A percentile compares a stretch with the other conserved stretches of the same genome.
Evolutionary conservation across 2,797 vertebrate genomes (phyloP).

Genomic region (Sebastes reedi): DNA sequence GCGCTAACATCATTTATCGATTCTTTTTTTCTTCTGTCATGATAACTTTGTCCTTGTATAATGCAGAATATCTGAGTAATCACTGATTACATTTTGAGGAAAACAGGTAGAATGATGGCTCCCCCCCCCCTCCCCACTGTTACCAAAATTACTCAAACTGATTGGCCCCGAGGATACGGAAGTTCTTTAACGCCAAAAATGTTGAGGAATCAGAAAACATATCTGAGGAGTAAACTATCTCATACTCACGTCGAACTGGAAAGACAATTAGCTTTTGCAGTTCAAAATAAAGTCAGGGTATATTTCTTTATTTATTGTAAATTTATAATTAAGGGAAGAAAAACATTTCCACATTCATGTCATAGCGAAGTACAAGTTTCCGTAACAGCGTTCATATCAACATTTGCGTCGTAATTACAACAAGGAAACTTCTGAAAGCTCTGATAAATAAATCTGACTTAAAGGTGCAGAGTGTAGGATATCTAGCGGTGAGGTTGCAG

Average conservation of each 20-base stretch:
- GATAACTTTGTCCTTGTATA: background rate
- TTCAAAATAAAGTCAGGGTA: background rate
- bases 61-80: background rate
- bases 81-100: background rate
- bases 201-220: background rate
- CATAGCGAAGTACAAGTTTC: background rate
- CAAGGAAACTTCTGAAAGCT: no score
- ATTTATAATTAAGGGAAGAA: background rate
- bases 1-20: background rate
- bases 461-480: no score
- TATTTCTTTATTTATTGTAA: background rate
- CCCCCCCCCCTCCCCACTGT: rapidly evolving
- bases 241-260: background rate
- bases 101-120: background rate
- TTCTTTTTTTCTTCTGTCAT: background rate
- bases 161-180: background rate
- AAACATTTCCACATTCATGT: no score
- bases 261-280: background rate
- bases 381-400: no score
- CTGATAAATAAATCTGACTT: no score
- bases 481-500: no score
- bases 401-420: no score
- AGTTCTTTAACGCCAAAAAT: background rate
- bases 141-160: no score
- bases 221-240: background rate